Evolutionary conservation across 2,797 vertebrate genomes (phyloP).

Genomic region (Pseudochaenichthys georgianus): DNA sequence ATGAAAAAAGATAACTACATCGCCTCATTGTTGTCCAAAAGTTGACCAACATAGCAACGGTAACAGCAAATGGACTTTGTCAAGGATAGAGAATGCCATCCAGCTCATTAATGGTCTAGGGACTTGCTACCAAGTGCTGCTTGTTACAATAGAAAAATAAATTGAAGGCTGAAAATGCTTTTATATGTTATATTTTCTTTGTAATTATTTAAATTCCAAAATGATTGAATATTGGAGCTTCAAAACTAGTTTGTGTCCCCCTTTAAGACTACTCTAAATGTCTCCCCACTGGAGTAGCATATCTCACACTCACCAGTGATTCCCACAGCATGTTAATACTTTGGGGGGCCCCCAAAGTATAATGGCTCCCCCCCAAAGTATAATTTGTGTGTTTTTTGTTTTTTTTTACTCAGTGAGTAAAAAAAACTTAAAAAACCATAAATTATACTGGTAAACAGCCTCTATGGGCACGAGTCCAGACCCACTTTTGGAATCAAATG

Average conservation of each 20-base stretch:
- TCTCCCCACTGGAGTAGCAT: constrained; percentile 31
- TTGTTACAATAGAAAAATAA: not conserved
- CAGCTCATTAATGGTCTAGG: not conserved
- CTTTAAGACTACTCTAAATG: constrained; percentile 18
- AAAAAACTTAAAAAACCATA: no score
- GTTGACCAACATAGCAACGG: not conserved
- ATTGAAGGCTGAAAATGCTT: not conserved
- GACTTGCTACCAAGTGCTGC: not conserved
- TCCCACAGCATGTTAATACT: no score
- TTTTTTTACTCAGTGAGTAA: no score
- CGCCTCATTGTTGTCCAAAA: not conserved
- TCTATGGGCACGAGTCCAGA: no score
- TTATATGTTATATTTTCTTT: not conserved
- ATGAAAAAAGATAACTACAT: not conserved
- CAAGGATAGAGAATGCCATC: not conserved
- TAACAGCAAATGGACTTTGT: not conserved
- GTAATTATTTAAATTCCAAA: constrained; percentile 14
- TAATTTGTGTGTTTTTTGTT: no score
- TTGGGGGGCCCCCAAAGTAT: no score
- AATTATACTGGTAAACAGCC: no score
- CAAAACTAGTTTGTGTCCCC: constrained; percentile 13
- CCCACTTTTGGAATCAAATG: no score
- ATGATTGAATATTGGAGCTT: not conserved
- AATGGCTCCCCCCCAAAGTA: no score
- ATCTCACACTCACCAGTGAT: constrained; percentile 15